These are phyloP conservation scores for Apis dorsata DNA, from an alignment of 1,140 invertebrate genomes.

Conservation along the genomic window DNA sequence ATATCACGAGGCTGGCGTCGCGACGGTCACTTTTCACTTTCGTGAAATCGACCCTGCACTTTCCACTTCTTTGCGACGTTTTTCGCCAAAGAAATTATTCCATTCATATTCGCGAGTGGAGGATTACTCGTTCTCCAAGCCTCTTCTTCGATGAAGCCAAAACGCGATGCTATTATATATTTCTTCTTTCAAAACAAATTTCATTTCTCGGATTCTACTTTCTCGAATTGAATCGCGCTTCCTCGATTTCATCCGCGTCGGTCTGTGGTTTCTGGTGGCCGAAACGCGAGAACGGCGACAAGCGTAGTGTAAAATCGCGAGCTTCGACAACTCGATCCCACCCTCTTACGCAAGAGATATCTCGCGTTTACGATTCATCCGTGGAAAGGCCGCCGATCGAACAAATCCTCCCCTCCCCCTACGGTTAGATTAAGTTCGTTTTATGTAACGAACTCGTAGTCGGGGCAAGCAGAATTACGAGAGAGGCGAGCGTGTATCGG, in stretches of 20 bases:
- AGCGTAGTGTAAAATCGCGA: neutral
- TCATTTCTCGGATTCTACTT: no score
- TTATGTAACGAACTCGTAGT: conserved; percentile 4
- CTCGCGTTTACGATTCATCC: neutral
- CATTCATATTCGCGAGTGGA: no score
- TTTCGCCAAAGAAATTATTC: neutral
- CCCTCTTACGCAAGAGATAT: conserved; percentile 7
- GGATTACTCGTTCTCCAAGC: no score
- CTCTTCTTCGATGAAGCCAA: no score
- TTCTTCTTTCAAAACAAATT: no score
- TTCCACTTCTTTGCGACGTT: neutral
- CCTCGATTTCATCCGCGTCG: no score
- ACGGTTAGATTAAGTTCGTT: neutral
- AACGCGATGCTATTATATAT: no score
- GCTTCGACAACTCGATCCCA: neutral
- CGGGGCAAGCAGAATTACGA: neutral
- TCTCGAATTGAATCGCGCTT: neutral
- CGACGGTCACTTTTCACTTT: neutral
- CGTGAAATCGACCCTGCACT: conserved; percentile 8
- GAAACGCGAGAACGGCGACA: neutral
- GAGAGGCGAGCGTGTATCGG: no score
- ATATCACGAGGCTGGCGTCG: neutral
- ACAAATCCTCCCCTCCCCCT: neutral
- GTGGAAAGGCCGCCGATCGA: neutral
- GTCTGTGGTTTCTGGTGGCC: rapidly evolving